phyloP scores from a whole-genome alignment of 2,113 vertebrate species.

The Nothobranchius furzeri region DNA sequence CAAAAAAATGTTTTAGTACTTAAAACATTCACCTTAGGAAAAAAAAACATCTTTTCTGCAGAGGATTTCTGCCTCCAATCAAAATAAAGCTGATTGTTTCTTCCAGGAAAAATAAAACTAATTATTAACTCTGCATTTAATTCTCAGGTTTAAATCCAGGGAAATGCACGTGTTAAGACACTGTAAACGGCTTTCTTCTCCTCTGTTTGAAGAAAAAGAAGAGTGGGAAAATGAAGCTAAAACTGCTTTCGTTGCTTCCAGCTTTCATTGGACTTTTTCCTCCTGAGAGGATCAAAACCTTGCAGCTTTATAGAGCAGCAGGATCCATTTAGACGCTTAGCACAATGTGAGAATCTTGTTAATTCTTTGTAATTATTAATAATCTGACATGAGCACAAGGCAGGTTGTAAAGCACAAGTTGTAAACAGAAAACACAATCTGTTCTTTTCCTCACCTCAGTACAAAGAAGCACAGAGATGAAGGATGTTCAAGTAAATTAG shows the following conservation, averaged over 20 bases:
- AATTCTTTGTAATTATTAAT: neutral
- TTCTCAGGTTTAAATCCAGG: too few relatives aligned
- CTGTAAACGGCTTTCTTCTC: too few relatives aligned
- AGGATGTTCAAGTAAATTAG: too few relatives aligned
- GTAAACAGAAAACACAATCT: slow-evolving; percentile 1
- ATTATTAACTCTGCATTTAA: too few relatives aligned
- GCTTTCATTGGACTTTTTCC: neutral
- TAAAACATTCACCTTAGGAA: too few relatives aligned
- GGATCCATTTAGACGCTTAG: neutral
- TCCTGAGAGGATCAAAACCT: neutral
- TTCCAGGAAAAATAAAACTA: too few relatives aligned
- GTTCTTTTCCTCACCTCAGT: neutral
- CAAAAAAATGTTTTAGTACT: too few relatives aligned
- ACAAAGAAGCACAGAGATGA: neutral
- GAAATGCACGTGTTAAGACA: too few relatives aligned
- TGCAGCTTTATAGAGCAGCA: neutral
- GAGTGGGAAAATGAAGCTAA: neutral
- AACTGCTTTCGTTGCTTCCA: neutral
- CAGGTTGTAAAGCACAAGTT: neutral
- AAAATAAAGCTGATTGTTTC: too few relatives aligned
- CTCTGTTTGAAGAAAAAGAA: neutral
- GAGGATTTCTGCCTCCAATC: too few relatives aligned
- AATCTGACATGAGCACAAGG: neutral
- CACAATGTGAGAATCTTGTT: neutral
- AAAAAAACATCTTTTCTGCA: too few relatives aligned